phyloP scores from a whole-genome alignment of 2,113 vertebrate genomes.

The Arizona elegans region DNA sequence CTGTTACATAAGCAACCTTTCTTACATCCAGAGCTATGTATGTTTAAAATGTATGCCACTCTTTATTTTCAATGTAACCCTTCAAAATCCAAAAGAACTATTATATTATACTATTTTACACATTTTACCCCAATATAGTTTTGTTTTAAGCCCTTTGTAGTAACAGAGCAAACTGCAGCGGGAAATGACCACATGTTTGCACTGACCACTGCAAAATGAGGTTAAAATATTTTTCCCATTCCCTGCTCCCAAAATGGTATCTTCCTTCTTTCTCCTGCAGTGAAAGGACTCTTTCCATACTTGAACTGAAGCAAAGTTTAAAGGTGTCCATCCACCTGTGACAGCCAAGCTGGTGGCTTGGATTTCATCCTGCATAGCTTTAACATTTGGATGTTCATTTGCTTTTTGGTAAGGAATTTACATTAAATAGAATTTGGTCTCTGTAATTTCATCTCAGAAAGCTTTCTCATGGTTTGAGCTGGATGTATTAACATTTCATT shows the following conservation, averaged over 20 bases:
- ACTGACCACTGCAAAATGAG: background rate
- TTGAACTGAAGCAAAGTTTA: background rate
- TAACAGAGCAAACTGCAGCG: background rate
- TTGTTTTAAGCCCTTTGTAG: background rate
- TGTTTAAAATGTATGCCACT: constrained; percentile 3
- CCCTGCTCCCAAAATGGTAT: background rate
- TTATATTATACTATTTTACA: background rate
- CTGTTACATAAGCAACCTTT: background rate
- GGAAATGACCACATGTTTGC: background rate
- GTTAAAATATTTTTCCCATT: background rate
- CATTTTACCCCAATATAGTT: background rate
- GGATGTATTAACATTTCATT: background rate
- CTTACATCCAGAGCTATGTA: background rate
- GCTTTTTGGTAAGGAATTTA: background rate
- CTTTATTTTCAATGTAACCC: constrained; percentile 6
- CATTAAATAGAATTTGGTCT: background rate
- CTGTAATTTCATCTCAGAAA: background rate
- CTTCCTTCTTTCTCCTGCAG: background rate
- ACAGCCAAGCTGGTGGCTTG: background rate
- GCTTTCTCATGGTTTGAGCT: background rate
- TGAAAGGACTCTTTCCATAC: background rate
- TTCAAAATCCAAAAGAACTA: background rate
- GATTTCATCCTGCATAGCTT: constrained; percentile 1
- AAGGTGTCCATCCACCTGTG: background rate
- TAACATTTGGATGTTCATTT: background rate